phyloP scores from a whole-genome alignment of 2,888 invertebrate genomes.

The Brachyopa scutellaris region DNA sequence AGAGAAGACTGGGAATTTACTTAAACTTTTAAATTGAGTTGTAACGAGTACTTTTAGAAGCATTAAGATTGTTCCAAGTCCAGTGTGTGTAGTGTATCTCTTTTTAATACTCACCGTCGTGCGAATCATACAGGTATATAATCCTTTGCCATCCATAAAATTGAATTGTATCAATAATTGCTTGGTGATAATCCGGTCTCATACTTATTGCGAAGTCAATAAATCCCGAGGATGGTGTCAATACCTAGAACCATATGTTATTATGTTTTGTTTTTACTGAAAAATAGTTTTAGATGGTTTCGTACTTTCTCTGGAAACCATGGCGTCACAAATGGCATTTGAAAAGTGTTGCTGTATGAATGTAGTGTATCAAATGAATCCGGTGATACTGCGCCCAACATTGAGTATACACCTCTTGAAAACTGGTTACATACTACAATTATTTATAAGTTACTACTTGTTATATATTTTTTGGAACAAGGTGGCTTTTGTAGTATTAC shows the following conservation, averaged over 20 bases:
- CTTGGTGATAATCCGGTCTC: conserved; percentile 97
- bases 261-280: neutral
- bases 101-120: conserved; percentile 85
- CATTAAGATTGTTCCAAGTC: neutral
- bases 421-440: conserved; percentile 94
- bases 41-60: neutral
- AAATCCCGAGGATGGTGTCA: conserved; percentile 93
- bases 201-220: conserved; percentile 95
- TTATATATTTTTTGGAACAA: neutral
- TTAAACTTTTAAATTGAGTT: conserved; percentile 27
- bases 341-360: conserved; percentile 96
- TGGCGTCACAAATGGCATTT: conserved; percentile 96
- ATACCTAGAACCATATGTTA: conserved; percentile 84
- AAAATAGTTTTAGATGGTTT: neutral
- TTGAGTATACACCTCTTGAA: conserved; percentile 92
- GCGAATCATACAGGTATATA: conserved; percentile 90
- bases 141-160: conserved; percentile 93
- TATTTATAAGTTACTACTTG: neutral
- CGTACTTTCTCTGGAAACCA: conserved; percentile 96
- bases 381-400: conserved; percentile 95
- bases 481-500: neutral
- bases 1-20: neutral
- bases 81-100: neutral
- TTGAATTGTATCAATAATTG: conserved; percentile 96
- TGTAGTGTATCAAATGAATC: conserved; percentile 97